Conservation (phyloP, 2,797 vertebrate species). For the Passerculus sandwichensis region DNA sequence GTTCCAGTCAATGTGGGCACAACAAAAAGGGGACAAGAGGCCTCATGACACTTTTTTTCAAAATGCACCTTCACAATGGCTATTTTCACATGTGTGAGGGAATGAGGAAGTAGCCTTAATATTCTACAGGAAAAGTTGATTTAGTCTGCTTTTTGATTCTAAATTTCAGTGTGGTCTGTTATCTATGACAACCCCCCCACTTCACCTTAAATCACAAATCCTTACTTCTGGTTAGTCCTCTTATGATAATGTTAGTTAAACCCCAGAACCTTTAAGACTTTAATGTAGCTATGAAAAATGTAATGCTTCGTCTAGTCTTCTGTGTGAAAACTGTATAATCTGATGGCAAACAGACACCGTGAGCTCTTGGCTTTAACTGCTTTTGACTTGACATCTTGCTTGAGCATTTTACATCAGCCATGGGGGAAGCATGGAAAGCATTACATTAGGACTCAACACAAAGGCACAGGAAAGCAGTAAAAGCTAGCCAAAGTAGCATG, state of each 20-base stretch:
- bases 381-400: not conserved
- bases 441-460: not conserved
- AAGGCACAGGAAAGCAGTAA: not conserved
- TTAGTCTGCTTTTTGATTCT: not conserved
- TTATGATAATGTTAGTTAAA: not conserved
- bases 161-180: not conserved
- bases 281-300: not conserved
- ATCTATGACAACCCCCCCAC: not conserved
- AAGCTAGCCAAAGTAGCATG: not conserved
- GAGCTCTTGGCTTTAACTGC: not conserved
- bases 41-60: not conserved
- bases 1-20: not conserved
- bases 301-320: not conserved
- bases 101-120: not conserved
- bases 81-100: not conserved
- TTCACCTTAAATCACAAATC: not conserved
- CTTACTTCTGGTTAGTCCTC: not conserved
- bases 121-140: not conserved
- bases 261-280: not conserved
- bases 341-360: not conserved
- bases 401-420: not conserved
- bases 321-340: not conserved
- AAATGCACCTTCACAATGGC: not conserved
- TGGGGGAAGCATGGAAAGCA: not conserved
- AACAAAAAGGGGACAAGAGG: not conserved